phyloP scores from a whole-genome alignment of 2,888 invertebrate genomes.

The Panopea generosa region DNA sequence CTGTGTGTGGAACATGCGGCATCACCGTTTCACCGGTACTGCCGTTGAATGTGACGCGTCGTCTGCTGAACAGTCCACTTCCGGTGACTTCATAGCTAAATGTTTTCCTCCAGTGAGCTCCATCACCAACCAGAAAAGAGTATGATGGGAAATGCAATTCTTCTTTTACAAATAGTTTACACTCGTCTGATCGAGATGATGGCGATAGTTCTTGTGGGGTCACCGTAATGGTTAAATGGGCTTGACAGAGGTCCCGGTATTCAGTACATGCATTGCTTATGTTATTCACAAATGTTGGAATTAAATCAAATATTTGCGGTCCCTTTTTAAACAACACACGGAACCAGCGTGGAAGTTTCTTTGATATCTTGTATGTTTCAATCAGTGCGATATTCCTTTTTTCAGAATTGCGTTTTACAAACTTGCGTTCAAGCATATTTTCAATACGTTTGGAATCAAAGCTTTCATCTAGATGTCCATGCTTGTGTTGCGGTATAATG shows the following conservation, averaged over 20 bases:
- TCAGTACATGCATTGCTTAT: neutral
- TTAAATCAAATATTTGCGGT: neutral
- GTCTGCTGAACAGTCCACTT: too few species aligned
- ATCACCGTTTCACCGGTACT: too few species aligned
- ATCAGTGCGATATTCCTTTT: neutral
- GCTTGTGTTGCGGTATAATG: too few species aligned
- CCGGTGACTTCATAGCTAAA: neutral
- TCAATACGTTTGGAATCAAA: too few species aligned
- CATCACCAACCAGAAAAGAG: neutral
- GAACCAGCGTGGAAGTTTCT: constrained; percentile 2
- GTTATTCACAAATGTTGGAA: neutral
- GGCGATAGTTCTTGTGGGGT: neutral
- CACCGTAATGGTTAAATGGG: constrained; percentile 1
- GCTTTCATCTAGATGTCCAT: too few species aligned
- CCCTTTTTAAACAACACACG: neutral
- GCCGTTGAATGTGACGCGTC: too few species aligned
- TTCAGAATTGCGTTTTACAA: too few species aligned
- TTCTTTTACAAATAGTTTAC: constrained; percentile 7
- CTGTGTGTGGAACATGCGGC: too few species aligned
- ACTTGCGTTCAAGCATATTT: too few species aligned
- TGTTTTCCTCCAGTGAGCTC: neutral
- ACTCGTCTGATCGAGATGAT: neutral
- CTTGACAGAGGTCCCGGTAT: neutral
- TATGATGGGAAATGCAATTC: neutral
- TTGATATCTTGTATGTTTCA: constrained; percentile 1